phyloP scores from a whole-genome alignment of 2,888 invertebrate genomes.

The Fabriciana adippe region DNA sequence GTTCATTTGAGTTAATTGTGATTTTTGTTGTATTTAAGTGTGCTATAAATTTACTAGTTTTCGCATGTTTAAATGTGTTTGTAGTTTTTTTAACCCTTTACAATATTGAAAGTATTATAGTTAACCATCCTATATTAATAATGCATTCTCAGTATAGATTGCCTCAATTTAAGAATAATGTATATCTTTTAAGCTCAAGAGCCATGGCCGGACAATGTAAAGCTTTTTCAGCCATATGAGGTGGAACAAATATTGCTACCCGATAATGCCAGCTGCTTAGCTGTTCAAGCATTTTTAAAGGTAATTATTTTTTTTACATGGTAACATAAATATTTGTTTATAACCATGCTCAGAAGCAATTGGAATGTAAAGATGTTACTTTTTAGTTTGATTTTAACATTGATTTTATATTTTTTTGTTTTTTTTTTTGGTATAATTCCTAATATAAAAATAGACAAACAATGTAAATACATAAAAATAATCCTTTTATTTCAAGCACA shows the following conservation, averaged over 20 bases:
- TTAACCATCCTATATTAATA: neutral
- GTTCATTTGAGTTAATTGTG: conserved; percentile 1
- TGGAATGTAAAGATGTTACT: too few species aligned
- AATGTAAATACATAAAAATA: too few species aligned
- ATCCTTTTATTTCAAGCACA: too few species aligned
- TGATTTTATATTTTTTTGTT: too few species aligned
- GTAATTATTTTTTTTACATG: conserved; percentile 45
- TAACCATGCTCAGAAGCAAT: neutral
- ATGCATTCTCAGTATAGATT: neutral
- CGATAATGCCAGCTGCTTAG: conserved; percentile 96
- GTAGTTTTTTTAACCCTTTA: neutral
- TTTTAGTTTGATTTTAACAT: too few species aligned
- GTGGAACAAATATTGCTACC: conserved; percentile 96
- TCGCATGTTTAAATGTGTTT: conserved; percentile 8
- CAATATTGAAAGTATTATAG: too few species aligned
- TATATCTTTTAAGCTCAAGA: conserved; percentile 85
- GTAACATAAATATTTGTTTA: neutral
- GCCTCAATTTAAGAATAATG: conserved; percentile 4
- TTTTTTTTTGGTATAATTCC: too few species aligned
- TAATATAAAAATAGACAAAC: too few species aligned
- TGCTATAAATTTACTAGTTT: neutral
- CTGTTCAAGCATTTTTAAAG: conserved; percentile 95
- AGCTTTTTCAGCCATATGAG: conserved; percentile 94
- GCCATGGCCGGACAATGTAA: conserved; percentile 94
- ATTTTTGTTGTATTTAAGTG: neutral